Evolutionary conservation across 2,888 invertebrate species (phyloP).

Genomic region (Carabus problematicus): DNA sequence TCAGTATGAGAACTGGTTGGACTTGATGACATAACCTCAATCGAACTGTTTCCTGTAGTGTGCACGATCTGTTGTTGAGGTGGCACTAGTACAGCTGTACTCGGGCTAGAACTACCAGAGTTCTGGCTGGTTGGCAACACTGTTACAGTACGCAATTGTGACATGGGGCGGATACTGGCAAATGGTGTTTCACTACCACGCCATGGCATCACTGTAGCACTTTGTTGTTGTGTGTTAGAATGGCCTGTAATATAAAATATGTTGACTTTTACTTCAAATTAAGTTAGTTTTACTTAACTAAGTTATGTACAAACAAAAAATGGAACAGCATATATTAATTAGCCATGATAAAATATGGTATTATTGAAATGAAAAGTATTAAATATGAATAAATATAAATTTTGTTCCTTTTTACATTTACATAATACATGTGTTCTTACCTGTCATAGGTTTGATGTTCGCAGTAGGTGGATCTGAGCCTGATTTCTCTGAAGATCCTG

Average conservation of each 20-base stretch:
- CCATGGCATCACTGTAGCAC: slow-evolving; percentile 70
- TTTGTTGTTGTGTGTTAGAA: slow-evolving; percentile 59
- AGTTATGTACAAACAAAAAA: neutral
- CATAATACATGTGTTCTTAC: slow-evolving; percentile 55
- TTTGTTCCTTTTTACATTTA: too few relatives aligned
- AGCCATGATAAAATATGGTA: too few relatives aligned
- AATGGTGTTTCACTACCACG: slow-evolving; percentile 83
- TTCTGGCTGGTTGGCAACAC: slow-evolving; percentile 79
- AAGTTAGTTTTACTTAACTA: neutral
- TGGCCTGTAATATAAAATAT: slow-evolving; percentile 49
- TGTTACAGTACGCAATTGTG: slow-evolving; percentile 69
- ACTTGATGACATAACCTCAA: slow-evolving; percentile 69
- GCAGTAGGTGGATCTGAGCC: slow-evolving; percentile 78
- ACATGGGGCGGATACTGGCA: slow-evolving; percentile 93
- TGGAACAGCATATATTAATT: neutral
- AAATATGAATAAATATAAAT: neutral
- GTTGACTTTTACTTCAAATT: neutral
- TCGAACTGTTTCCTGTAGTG: slow-evolving; percentile 60
- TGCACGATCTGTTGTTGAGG: slow-evolving; percentile 68
- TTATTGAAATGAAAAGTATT: too few relatives aligned
- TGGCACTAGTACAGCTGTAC: slow-evolving; percentile 64
- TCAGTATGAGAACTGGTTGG: slow-evolving; percentile 80
- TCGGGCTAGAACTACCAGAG: slow-evolving; percentile 53
- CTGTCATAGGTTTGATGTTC: slow-evolving; percentile 94
- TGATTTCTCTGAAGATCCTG: slow-evolving; percentile 66